Base-by-base conservation (phyloP, 1,140 invertebrate genomes). In the Coptotermes formosanus region DNA sequence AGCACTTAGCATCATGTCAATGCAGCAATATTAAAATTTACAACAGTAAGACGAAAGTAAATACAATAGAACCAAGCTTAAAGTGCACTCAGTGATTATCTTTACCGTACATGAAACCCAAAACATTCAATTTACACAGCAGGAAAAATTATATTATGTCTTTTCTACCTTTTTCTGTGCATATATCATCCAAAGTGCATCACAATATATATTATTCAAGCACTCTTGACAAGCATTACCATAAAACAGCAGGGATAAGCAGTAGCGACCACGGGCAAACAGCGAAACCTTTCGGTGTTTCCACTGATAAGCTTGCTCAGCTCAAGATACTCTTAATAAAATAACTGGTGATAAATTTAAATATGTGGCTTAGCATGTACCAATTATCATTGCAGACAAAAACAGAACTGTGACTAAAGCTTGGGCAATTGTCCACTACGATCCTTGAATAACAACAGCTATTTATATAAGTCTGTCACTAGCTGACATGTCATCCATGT, bases 261-360 rank as follows among this genome's bases (percentile, higher is more conserved):
- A 87, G 87, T 85, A 87, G 83, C 85, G 87, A 87, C 87, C 87
- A 87, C 86, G 87, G 87, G 87, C 87, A 87, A 86, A 87, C 86
- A 87, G 86, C 83, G 59, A 86, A 84, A 86, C 81, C 69, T 75
- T 75, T 75, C 6, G n/a, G 64, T n/a, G 25, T 75, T 75, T 75
- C 64, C 64, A 75, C 25, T 75, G 64, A 75, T 14, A 55, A 75
- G 64, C 64, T 55, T 11, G 59, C 64, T 75, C 14, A 75, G 64
- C 64, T 30, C 25, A 75, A 75, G 64, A 30, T 6, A n/a, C n/a
- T 75, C n/a, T 75, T 30, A 75, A 75, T 75, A 75, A 75, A 75
- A 25, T 75, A 30, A n/a, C 6, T 30, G n/a, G 64, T 75, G 25
- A 75, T 14, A 75, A 25, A 75, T 14, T 75, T 9, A 75, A 30